Base-by-base conservation (phyloP, 2,888 invertebrate genomes). In the Quadriops clusia region DNA sequence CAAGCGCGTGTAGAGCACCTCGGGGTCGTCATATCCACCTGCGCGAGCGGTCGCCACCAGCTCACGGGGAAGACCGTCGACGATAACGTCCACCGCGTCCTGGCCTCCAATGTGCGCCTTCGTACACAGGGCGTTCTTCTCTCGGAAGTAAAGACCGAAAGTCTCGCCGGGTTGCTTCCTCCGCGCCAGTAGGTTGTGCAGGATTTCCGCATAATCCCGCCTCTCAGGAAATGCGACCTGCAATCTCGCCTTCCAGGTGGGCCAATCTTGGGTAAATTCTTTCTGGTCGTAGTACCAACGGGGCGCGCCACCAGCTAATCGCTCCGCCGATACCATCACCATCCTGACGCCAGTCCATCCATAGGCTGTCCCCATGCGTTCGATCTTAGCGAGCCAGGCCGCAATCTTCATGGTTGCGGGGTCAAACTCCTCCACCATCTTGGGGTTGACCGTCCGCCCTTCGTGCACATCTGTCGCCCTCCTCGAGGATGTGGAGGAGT, bases 161-260 rank as follows among this genome's bases (percentile, higher is more conserved):
- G 11, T 44, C 39, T 18, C 48, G 27, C 49, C 50, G 20, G 40
- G 46, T 2, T 46, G 45, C 46, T n/a, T 51, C 3, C 39, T 40
- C 48, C 45, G 34, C 6, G 26, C 21, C 8, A 46, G 22, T 47
- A 50, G 47, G 7, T 27, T 30, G 32, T 49, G 47, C 7, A 50
- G 29, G 2, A 20, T 24, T 13, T 47, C 41, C 2, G 42, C 46
- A 22, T 28, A 49, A 14, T 48, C 49, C 1, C 22, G 35, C 0
- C 43, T 40, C 17, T 44, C 30, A 2, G 37, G 37, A 22, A 39
- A 39, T 9, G 20, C 20, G n/a, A 9, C 20, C 20, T 2, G 2
- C 20, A 20, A 9, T 9, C n/a, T 20, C 20, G 22, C 8, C 22
- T 49, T 49, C 47, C 48, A 49, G 17, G 32, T 34, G 1, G 36